These are phyloP conservation scores for Cheilosia scutellata DNA, from an alignment of 2,888 invertebrate species.

Conservation along the genomic window DNA sequence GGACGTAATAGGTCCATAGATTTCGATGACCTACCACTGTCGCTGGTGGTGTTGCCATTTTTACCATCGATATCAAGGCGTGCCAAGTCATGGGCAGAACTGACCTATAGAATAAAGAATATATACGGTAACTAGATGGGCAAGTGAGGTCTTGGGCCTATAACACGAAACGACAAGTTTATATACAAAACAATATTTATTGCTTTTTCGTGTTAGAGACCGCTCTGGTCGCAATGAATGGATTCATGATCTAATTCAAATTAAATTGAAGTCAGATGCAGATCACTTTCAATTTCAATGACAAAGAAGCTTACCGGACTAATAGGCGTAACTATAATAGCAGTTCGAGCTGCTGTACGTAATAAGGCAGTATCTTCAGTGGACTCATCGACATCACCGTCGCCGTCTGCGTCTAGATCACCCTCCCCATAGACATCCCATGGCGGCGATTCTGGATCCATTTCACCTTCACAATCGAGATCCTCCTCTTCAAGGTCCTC, in stretches of 20 bases:
- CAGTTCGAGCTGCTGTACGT: conserved; percentile 85
- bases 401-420: conserved; percentile 84
- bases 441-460: conserved; percentile 83
- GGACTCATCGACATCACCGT: conserved; percentile 84
- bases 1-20: conserved; percentile 79
- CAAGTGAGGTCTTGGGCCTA: background rate
- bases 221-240: too few species aligned
- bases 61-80: conserved; percentile 77
- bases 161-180: background rate
- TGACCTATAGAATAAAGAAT: conserved; percentile 79
- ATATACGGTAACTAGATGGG: background rate
- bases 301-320: conserved; percentile 81
- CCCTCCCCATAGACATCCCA: conserved; percentile 84
- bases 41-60: conserved; percentile 75
- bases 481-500: conserved; percentile 84
- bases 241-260: background rate
- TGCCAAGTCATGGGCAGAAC: conserved; percentile 83
- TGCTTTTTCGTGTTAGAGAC: too few species aligned
- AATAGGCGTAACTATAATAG: conserved; percentile 85
- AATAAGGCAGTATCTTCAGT: conserved; percentile 86
- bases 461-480: conserved; percentile 84
- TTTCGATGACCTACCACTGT: conserved; percentile 69
- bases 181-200: too few species aligned
- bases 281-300: background rate
- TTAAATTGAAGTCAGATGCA: background rate